Evolutionary conservation across 2,888 invertebrate species (phyloP).

Genomic region (Spisula subtruncata): DNA sequence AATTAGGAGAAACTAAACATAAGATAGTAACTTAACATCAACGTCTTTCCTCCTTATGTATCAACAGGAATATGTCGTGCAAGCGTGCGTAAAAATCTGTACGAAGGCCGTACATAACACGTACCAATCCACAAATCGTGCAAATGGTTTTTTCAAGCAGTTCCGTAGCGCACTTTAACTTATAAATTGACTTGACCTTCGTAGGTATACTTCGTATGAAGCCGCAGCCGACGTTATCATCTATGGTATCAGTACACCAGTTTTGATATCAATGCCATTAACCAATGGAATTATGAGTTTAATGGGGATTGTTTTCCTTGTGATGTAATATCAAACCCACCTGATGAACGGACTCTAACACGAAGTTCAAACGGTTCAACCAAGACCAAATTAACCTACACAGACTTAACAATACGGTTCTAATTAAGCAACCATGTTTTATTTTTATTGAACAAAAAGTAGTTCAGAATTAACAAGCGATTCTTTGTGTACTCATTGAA

Average conservation of each 20-base stretch:
- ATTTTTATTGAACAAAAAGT: not conserved
- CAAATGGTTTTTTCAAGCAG: too few relatives aligned
- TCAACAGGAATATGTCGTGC: too few relatives aligned
- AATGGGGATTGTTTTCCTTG: not conserved
- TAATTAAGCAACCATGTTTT: not conserved
- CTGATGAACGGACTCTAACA: not conserved
- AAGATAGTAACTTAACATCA: too few relatives aligned
- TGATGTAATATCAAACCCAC: conserved; percentile 7
- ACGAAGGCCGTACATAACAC: too few relatives aligned
- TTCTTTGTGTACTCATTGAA: not conserved
- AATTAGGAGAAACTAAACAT: too few relatives aligned
- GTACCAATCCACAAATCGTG: too few relatives aligned
- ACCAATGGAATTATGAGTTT: not conserved
- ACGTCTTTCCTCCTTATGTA: too few relatives aligned
- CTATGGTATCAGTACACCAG: not conserved
- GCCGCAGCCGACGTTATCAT: too few relatives aligned
- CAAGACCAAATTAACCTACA: not conserved
- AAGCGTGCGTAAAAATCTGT: too few relatives aligned
- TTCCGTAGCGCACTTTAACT: too few relatives aligned
- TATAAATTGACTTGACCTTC: too few relatives aligned
- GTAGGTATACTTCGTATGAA: too few relatives aligned
- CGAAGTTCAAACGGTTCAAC: not conserved
- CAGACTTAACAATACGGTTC: not conserved
- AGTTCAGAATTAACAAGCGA: not conserved
- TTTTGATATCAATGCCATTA: not conserved